These are phyloP conservation scores for Muscicapa striata DNA, from an alignment of 2,797 vertebrate species.

Conservation along the genomic window DNA sequence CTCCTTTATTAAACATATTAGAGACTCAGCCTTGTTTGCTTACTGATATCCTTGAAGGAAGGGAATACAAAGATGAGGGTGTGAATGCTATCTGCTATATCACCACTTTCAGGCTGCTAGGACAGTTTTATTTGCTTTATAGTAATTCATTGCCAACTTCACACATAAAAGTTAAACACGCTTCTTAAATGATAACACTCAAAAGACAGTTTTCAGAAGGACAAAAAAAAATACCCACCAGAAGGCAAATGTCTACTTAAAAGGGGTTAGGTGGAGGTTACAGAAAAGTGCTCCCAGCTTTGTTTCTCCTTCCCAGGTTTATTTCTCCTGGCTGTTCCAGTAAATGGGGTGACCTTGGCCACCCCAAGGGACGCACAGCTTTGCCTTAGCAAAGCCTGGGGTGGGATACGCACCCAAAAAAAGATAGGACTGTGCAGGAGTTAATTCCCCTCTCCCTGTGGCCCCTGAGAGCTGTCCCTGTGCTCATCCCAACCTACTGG, in stretches of 20 bases:
- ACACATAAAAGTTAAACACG: conserved; percentile 77
- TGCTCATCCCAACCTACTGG: neutral
- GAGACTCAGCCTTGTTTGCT: conserved; percentile 70
- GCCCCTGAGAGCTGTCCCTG: neutral
- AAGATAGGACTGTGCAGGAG: neutral
- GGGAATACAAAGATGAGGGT: conserved; percentile 69
- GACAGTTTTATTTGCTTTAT: conserved; percentile 80
- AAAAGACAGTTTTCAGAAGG: conserved; percentile 78
- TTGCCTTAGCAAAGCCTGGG: neutral
- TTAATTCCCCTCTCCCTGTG: neutral
- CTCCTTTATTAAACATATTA: conserved; percentile 74
- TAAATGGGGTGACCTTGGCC: neutral
- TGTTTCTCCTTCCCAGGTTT: conserved; percentile 51
- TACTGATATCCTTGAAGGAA: conserved; percentile 67
- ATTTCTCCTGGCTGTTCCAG: conserved; percentile 25
- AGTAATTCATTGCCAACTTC: conserved; percentile 77
- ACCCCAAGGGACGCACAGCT: neutral
- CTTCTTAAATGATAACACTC: conserved; percentile 73
- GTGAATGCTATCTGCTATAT: conserved; percentile 72
- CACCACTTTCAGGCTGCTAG: conserved; percentile 64
- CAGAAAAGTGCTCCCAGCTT: conserved; percentile 50
- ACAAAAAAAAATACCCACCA: conserved; percentile 6
- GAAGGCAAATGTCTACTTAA: conserved; percentile 46
- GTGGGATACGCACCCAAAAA: neutral
- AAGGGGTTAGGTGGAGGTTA: conserved; percentile 69